Evolutionary conservation across 2,888 invertebrate genomes (phyloP).

Genomic region (Agrochola lota): DNA sequence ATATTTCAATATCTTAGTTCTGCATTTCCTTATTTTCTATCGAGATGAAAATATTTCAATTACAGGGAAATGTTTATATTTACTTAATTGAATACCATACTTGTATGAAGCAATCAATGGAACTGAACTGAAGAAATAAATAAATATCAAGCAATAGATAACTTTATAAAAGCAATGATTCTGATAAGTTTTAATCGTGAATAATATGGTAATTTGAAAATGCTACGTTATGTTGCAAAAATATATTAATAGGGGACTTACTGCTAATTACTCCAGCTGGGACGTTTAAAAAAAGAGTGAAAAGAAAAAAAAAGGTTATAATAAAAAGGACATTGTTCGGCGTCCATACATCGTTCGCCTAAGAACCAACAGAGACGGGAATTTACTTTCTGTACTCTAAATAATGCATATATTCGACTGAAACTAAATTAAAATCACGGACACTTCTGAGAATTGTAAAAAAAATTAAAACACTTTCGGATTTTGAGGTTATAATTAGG

Average conservation of each 20-base stretch:
- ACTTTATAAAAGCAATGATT: neutral
- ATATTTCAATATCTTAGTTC: slow-evolving; percentile 53
- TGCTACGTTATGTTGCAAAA: slow-evolving; percentile 3
- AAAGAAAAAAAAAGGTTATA: too few species aligned
- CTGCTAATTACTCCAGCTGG: too few species aligned
- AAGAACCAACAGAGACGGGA: too few species aligned
- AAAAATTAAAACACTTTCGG: too few species aligned
- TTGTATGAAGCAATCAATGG: slow-evolving; percentile 30
- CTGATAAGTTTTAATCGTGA: slow-evolving; percentile 2
- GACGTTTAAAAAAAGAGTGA: too few species aligned
- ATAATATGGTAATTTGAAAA: neutral
- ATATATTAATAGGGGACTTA: neutral
- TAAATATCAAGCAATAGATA: slow-evolving; percentile 2
- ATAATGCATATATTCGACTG: too few species aligned
- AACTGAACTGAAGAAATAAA: slow-evolving; percentile 29
- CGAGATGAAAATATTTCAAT: slow-evolving; percentile 52
- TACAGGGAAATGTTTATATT: slow-evolving; percentile 33
- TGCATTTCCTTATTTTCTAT: slow-evolving; percentile 58
- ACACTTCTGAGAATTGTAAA: too few species aligned
- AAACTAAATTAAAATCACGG: too few species aligned
- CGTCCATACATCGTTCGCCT: too few species aligned
- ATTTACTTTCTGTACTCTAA: too few species aligned
- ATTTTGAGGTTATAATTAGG: too few species aligned
- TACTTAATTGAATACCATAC: slow-evolving; percentile 20
- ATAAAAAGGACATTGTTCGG: too few species aligned